phyloP scores from a whole-genome alignment of 2,113 vertebrate genomes.

The Falcunculus frontatus region DNA sequence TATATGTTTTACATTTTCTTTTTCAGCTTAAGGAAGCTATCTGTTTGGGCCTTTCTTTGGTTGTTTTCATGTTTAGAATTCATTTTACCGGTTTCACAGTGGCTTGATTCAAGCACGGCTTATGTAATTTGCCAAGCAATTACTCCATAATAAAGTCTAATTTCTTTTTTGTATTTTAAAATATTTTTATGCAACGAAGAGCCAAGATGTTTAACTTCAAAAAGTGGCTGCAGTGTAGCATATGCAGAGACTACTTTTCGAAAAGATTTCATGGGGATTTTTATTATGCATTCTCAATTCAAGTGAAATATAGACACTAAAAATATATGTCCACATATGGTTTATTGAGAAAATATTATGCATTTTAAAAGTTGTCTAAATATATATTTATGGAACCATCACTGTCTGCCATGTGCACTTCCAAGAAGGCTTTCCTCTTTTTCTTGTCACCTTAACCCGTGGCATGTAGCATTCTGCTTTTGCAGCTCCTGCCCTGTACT shows the following conservation, averaged over 20 bases:
- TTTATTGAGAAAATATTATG: slow-evolving; percentile 70
- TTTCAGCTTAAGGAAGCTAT: neutral
- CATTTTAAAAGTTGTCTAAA: slow-evolving; percentile 65
- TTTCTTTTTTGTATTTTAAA: slow-evolving; percentile 64
- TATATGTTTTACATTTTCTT: slow-evolving; percentile 35
- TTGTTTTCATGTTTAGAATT: slow-evolving; percentile 42
- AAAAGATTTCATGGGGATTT: slow-evolving; percentile 32
- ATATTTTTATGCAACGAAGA: slow-evolving; percentile 35
- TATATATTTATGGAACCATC: slow-evolving; percentile 49
- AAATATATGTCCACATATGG: slow-evolving; percentile 63
- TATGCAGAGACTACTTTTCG: slow-evolving; percentile 57
- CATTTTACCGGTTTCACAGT: slow-evolving; percentile 52
- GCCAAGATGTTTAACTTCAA: slow-evolving; percentile 54
- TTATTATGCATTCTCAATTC: slow-evolving; percentile 46
- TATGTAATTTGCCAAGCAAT: slow-evolving; percentile 65
- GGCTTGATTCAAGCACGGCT: slow-evolving; percentile 57
- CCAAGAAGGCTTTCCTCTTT: slow-evolving; percentile 3
- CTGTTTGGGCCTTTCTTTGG: neutral
- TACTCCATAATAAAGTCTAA: slow-evolving; percentile 62
- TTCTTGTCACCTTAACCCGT: neutral
- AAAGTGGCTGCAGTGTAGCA: neutral
- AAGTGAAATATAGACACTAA: slow-evolving; percentile 60
- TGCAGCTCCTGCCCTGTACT: neutral
- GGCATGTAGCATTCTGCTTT: neutral
- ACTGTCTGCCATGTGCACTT: slow-evolving; percentile 12